Evolutionary conservation across 2,113 vertebrate genomes (phyloP).

Genomic region (Tetraodon nigroviridis): DNA sequence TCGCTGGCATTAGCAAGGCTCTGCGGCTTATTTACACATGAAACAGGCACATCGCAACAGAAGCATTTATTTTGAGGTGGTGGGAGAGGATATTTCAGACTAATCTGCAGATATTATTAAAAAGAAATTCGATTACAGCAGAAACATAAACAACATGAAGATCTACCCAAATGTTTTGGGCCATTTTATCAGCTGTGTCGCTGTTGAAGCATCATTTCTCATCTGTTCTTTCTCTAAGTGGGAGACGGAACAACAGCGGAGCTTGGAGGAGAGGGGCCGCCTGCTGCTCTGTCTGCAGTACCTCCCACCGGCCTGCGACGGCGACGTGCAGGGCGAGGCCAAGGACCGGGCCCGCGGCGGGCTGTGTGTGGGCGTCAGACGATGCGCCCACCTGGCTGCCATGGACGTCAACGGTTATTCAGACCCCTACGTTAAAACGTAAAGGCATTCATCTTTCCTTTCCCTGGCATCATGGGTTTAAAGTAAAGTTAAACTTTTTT

Average conservation of each 20-base stretch:
- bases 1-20: neutral
- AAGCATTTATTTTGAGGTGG: neutral
- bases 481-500: no score
- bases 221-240: slow-evolving; percentile 60
- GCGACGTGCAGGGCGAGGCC: slow-evolving; percentile 50
- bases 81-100: neutral
- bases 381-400: slow-evolving; percentile 85
- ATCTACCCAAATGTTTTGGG: no score
- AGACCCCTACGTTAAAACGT: slow-evolving; percentile 89
- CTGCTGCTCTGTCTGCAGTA: slow-evolving; percentile 82
- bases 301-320: slow-evolving; percentile 50
- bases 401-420: slow-evolving; percentile 91
- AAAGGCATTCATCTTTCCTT: slow-evolving; percentile 38
- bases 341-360: slow-evolving; percentile 80
- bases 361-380: slow-evolving; percentile 82
- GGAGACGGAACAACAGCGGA: slow-evolving; percentile 80
- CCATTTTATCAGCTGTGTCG: no score
- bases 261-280: slow-evolving; percentile 83
- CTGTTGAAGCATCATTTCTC: neutral
- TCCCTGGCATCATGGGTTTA: no score
- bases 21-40: slow-evolving; percentile 7
- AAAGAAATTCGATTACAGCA: neutral
- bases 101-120: neutral
- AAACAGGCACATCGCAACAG: neutral
- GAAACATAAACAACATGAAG: no score